Conservation (phyloP, 2,888 invertebrate genomes). For the Sminthurinus aureus region DNA sequence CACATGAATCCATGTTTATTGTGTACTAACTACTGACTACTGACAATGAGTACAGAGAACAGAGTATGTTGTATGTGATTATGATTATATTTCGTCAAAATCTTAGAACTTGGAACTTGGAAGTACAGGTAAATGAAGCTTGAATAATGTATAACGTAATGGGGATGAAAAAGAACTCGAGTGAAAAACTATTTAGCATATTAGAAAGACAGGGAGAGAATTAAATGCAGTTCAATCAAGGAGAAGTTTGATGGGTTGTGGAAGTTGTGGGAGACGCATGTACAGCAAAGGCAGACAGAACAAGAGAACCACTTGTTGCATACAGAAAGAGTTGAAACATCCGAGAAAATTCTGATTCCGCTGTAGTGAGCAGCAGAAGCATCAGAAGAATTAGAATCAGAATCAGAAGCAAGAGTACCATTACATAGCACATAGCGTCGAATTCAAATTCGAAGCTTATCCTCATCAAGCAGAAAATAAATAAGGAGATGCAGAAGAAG, state of each 20-base stretch:
- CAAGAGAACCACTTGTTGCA: background rate
- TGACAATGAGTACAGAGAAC: slow-evolving; percentile 1
- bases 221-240: slow-evolving; percentile 31
- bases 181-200: slow-evolving; percentile 31
- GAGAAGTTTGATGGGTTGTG: background rate
- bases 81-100: background rate
- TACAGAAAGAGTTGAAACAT: slow-evolving; percentile 2
- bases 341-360: background rate
- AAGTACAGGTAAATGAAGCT: background rate
- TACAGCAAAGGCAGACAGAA: background rate
- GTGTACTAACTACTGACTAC: background rate
- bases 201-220: slow-evolving; percentile 2
- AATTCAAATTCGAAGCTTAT: no score
- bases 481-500: background rate
- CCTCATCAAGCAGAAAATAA: background rate
- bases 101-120: background rate
- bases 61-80: no score
- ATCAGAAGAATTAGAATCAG: no score
- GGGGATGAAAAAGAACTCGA: background rate
- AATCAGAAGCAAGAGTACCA: background rate
- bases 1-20: no score
- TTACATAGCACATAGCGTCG: background rate
- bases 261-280: background rate
- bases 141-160: background rate
- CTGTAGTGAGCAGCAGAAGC: no score